Conservation (phyloP, 1,140 invertebrate species). For the Pseudomyrmex pallidus region DNA sequence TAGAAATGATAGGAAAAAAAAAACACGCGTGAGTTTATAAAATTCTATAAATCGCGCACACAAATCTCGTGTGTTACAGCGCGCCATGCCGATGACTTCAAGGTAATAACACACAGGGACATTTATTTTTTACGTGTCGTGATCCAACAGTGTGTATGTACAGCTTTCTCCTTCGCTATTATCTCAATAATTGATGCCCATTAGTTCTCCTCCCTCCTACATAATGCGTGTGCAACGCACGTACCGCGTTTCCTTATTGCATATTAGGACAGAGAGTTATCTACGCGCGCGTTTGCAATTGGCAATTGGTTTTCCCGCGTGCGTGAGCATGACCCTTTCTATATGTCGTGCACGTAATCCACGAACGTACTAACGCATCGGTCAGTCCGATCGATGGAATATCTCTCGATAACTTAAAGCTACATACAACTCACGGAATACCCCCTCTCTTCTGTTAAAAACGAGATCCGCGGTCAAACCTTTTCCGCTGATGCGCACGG, state of each 20-base stretch:
- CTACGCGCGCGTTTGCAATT: conserved; percentile 24
- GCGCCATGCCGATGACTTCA: not conserved
- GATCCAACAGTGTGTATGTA: not conserved
- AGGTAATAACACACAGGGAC: conserved; percentile 10
- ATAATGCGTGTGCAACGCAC: conserved; percentile 21
- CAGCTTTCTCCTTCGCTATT: conserved; percentile 18
- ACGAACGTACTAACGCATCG: conserved; percentile 26
- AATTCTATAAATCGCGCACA: not conserved
- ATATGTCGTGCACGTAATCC: conserved; percentile 29
- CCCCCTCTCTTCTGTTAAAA: not conserved
- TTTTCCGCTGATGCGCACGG: not conserved
- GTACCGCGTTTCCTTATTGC: conserved; percentile 44
- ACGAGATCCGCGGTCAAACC: not conserved
- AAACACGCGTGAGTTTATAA: not conserved
- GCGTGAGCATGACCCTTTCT: conserved; percentile 36
- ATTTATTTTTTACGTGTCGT: not conserved
- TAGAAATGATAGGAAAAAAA: not conserved
- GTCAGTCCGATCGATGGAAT: conserved; percentile 26
- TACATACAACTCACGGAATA: not conserved
- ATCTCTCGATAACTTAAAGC: conserved; percentile 44
- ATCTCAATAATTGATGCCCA: conserved; percentile 12
- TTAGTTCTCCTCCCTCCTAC: conserved; percentile 1
- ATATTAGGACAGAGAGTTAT: conserved; percentile 39
- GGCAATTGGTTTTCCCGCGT: conserved; percentile 60
- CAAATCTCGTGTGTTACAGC: not conserved